Evolutionary conservation across 2,797 vertebrate genomes (phyloP).

Genomic region (Odontamblyopus rebecca): DNA sequence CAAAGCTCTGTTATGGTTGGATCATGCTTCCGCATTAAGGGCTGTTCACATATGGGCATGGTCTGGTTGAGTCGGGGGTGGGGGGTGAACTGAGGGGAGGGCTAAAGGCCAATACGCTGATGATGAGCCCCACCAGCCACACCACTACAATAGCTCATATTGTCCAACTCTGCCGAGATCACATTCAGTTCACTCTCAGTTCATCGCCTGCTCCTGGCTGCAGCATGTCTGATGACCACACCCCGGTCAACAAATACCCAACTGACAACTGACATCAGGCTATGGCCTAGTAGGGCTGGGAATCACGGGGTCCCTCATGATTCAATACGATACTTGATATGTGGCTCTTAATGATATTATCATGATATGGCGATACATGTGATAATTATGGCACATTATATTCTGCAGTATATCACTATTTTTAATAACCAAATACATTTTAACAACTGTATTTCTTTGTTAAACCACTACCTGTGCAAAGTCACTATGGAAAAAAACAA

Average conservation of each 20-base stretch:
- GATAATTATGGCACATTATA: no score
- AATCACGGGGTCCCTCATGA: no score
- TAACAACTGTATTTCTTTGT: no score
- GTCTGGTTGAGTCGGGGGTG: conserved; percentile 23
- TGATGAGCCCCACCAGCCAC: conserved; percentile 62
- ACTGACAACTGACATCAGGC: conserved; percentile 3
- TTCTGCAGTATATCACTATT: no score
- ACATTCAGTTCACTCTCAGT: conserved; percentile 70
- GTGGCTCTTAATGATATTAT: no score
- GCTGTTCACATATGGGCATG: conserved; percentile 27
- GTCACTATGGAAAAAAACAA: no score
- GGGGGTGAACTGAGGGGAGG: conserved; percentile 38
- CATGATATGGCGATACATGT: no score
- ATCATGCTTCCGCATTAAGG: conserved; percentile 13
- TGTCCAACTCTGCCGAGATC: conserved; percentile 69
- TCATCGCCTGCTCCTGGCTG: conserved; percentile 63
- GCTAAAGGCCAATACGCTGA: conserved; percentile 68
- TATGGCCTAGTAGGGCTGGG: no score
- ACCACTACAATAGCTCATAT: conserved; percentile 67
- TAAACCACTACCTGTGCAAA: no score
- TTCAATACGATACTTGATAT: no score
- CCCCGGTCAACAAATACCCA: conserved; percentile 35
- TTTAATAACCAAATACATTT: no score
- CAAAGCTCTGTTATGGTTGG: not conserved
- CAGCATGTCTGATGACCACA: conserved; percentile 44